phyloP scores from a whole-genome alignment of 2,113 vertebrate species.

The Coturnix japonica region DNA sequence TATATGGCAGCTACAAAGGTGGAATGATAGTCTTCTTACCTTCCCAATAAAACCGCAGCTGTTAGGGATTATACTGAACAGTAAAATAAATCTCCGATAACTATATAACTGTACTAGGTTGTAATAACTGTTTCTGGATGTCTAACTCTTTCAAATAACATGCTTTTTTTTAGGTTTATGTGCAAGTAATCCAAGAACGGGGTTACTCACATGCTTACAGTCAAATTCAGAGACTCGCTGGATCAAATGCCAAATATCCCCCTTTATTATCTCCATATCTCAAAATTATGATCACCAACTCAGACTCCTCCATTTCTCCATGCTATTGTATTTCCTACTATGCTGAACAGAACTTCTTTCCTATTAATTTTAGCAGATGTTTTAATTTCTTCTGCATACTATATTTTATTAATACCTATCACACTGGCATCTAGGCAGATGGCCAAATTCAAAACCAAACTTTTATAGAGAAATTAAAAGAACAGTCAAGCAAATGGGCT shows the following conservation, averaged over 20 bases:
- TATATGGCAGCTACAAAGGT: not conserved
- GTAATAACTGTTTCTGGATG: not conserved
- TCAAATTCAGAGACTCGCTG: not conserved
- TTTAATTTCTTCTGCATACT: slow-evolving; percentile 38
- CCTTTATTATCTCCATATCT: not conserved
- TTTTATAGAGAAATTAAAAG: slow-evolving; percentile 45
- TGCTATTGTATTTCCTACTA: not conserved
- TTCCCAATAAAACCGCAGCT: not conserved
- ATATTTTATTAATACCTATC: slow-evolving; percentile 25
- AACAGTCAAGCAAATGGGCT: slow-evolving; percentile 43
- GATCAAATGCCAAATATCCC: not conserved
- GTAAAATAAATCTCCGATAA: not conserved
- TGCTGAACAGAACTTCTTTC: not conserved
- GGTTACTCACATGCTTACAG: not conserved
- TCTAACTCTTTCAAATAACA: not conserved
- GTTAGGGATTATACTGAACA: not conserved
- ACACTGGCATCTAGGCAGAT: slow-evolving; percentile 12
- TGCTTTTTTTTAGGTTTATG: not conserved
- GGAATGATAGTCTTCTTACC: not conserved
- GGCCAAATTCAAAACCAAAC: slow-evolving; percentile 39
- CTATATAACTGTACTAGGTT: not conserved
- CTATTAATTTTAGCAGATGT: slow-evolving; percentile 11
- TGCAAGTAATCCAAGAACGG: not conserved
- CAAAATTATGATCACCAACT: not conserved
- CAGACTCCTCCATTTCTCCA: not conserved